Percentiles rank a stretch among this genome's conserved stretches.
phyloP scores from a whole-genome alignment of 2,113 vertebrate species.

The Bubalus kerabau region DNA sequence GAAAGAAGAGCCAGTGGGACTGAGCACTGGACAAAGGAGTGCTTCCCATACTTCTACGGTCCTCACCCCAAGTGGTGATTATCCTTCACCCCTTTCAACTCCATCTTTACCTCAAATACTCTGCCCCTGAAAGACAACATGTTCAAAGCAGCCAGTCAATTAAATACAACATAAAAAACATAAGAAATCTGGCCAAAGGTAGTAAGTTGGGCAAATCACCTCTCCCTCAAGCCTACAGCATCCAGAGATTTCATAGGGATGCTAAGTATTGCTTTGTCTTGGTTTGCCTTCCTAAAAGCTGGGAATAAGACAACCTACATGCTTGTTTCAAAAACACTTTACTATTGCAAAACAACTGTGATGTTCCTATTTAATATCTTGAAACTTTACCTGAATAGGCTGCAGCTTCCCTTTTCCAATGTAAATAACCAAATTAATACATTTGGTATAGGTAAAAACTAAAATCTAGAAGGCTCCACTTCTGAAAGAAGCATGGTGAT shows the following conservation, averaged over 20 bases:
- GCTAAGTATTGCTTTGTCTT: not conserved
- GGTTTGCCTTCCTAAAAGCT: not conserved
- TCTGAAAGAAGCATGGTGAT: not conserved
- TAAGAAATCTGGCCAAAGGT: not conserved
- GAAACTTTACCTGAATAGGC: not conserved
- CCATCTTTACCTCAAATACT: conserved; percentile 11
- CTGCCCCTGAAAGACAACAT: not conserved
- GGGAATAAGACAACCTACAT: not conserved
- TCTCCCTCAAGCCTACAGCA: not conserved
- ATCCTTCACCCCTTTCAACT: not conserved
- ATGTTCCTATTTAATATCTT: not conserved
- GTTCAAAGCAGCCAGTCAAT: not conserved
- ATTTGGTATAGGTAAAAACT: not conserved
- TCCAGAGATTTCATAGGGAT: not conserved
- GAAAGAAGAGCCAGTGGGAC: not conserved
- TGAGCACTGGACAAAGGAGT: not conserved
- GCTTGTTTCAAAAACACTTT: not conserved
- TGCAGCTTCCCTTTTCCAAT: not conserved
- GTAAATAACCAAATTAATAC: not conserved
- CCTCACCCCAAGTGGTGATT: not conserved
- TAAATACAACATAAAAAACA: not conserved
- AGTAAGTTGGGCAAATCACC: not conserved
- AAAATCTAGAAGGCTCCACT: not conserved
- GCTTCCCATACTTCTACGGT: not conserved
- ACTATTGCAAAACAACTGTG: not conserved